Evolutionary conservation across 1,140 invertebrate species (phyloP).

Genomic region (Bombus sibiricus): DNA sequence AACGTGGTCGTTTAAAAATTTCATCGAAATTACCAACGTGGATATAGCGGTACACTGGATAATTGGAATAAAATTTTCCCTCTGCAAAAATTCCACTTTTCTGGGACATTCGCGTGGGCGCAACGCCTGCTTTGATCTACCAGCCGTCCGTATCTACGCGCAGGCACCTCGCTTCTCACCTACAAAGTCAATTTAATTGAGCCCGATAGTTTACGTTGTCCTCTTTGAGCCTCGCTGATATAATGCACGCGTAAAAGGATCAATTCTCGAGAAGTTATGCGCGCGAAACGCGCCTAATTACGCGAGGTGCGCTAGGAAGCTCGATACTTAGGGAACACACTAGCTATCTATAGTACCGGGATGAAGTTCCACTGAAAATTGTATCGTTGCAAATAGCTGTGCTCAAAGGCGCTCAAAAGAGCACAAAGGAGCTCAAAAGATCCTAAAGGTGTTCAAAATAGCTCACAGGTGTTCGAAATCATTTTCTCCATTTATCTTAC

Average conservation of each 20-base stretch:
- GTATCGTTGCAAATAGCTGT: neutral
- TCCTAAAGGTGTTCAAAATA: neutral
- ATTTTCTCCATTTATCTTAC: neutral
- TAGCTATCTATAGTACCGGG: neutral
- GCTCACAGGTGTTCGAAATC: too few relatives aligned
- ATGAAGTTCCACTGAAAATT: neutral
- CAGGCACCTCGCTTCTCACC: neutral
- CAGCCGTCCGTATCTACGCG: neutral
- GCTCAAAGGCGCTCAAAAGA: neutral
- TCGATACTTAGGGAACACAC: neutral
- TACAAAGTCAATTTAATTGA: slow-evolving; percentile 41
- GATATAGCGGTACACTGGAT: neutral
- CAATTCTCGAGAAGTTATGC: slow-evolving; percentile 14
- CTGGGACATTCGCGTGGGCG: neutral
- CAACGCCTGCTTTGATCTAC: slow-evolving; percentile 24
- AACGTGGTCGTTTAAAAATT: slow-evolving; percentile 9
- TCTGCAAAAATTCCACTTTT: neutral
- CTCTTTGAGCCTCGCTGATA: slow-evolving; percentile 22
- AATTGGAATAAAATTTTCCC: slow-evolving; percentile 27
- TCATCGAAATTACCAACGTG: slow-evolving; percentile 1
- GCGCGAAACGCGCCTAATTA: slow-evolving; percentile 27
- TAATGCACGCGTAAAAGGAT: slow-evolving; percentile 35
- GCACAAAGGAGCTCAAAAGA: neutral
- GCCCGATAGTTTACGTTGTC: slow-evolving; percentile 16
- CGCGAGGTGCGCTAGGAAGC: neutral